Base-by-base conservation (phyloP, 2,113 vertebrate genomes). In the Oncorhynchus masou region DNA sequence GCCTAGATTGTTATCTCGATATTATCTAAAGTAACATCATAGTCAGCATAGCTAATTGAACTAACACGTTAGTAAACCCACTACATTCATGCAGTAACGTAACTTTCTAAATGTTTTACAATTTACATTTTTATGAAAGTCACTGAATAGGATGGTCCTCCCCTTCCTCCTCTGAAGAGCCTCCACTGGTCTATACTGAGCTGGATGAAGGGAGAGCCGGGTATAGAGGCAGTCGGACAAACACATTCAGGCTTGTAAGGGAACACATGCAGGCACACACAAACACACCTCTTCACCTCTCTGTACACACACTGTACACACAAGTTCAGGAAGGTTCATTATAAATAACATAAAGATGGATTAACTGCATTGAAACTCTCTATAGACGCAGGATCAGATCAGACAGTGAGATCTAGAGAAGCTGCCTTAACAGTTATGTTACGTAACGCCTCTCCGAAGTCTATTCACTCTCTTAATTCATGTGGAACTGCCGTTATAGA, bases 351-450 rank as follows among this genome's bases (percentile, higher is more conserved):
- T 0, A 57, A 2, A 11, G 5, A 27, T 29, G 11, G 45, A 77
- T 82, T 77, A 68, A 71, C 34, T 29, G 65, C 4, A 67, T 29
- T 7, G 65, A 67, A 29, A 29, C 16, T 31, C 65, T 67, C 11
- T 15, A 31, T 29, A 16, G 12, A 16, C 1, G 2, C 13, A 24
- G 9, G 60, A 22, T 25, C 22, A 20, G 67, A 74, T 74, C n/a
- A 74, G 65, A 73, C 67, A 68, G 51, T 65, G 54, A 65, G 12
- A 71, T 16, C 25, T 67, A 16, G 65, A 22, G 25, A 67, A 29
- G 16, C 65, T 16, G 16, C 51, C 51, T 4, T 54, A 4, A 54
- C 51, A 54, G 9, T 45, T 3, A 54, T 54, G 51, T 54, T 54
- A 19, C 4, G 13, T 54, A 19, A 54, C 0, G 51, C 51, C 15